Evolutionary conservation across 37 sponge, comb jelly and placozoan species (phyloP).

Genomic region (Petrosia ficiformis): DNA sequence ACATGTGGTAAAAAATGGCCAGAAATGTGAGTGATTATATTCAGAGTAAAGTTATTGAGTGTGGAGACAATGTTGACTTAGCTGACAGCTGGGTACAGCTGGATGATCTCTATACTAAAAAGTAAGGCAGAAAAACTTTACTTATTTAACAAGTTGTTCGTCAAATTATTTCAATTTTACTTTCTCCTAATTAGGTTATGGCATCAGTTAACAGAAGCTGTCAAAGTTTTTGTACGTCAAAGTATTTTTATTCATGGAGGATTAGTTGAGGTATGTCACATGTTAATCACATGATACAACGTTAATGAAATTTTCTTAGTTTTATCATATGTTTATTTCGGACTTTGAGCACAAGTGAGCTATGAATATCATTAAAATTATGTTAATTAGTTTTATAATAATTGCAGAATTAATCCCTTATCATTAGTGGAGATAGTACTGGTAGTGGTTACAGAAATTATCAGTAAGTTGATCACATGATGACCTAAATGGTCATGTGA

Average conservation of each 20-base stretch:
- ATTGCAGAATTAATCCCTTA: conserved; percentile 62
- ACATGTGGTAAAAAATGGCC: conserved; percentile 10
- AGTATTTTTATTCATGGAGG: conserved; percentile 36
- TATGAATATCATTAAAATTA: not conserved
- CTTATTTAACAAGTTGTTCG: too few species aligned
- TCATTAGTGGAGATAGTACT: conserved; percentile 64
- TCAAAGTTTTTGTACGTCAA: conserved; percentile 47
- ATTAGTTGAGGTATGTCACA: conserved; percentile 49
- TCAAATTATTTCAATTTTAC: too few species aligned
- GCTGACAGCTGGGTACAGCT: conserved; percentile 58
- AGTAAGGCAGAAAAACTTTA: conserved; percentile 14
- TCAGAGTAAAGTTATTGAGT: too few species aligned
- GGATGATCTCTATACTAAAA: conserved; percentile 41
- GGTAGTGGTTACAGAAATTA: conserved; percentile 35
- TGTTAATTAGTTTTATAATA: not conserved
- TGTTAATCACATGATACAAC: not conserved
- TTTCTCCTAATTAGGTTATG: conserved; percentile 58
- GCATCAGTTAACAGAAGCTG: conserved; percentile 65
- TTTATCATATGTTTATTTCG: conserved; percentile 60
- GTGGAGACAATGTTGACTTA: conserved; percentile 38
- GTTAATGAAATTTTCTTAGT: conserved; percentile 16
- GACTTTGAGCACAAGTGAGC: conserved; percentile 74
- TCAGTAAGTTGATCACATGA: conserved; percentile 15
- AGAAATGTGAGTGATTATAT: conserved; percentile 29
- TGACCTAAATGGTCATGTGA: too few species aligned